phyloP scores from a whole-genome alignment of 2,113 vertebrate species.

The Nothocercus julius region DNA sequence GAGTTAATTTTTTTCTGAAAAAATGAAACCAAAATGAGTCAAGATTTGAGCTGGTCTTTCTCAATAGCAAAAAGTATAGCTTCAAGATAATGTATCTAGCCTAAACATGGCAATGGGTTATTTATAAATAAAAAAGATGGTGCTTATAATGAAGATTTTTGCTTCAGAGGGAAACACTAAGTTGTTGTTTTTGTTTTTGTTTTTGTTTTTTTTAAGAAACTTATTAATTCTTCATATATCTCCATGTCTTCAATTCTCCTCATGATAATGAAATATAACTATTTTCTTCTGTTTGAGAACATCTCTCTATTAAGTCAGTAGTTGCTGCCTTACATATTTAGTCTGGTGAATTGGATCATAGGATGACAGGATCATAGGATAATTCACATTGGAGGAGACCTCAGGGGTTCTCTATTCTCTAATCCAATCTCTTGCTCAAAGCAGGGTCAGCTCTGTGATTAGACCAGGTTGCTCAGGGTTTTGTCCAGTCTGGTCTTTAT shows the following conservation, averaged over 20 bases:
- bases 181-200: not conserved
- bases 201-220: not conserved
- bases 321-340: not conserved
- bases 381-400: not conserved
- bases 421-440: not conserved
- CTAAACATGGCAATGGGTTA: not conserved
- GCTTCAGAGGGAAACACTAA: not conserved
- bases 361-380: not conserved
- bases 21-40: not conserved
- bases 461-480: no score
- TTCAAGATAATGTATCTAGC: not conserved
- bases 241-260: not conserved
- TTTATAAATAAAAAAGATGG: not conserved
- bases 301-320: not conserved
- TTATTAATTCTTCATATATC: not conserved
- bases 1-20: not conserved
- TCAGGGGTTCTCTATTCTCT: not conserved
- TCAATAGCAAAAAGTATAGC: not conserved
- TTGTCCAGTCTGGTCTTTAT: no score
- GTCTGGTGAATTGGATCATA: not conserved
- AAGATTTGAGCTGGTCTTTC: not conserved
- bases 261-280: not conserved
- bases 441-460: no score
- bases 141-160: not conserved
- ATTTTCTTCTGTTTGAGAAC: constrained; percentile 7